A percentile compares a stretch with the other conserved stretches of the same genome.
Evolutionary conservation across 2,797 vertebrate genomes (phyloP).

Genomic region (Myotis vivesi): DNA sequence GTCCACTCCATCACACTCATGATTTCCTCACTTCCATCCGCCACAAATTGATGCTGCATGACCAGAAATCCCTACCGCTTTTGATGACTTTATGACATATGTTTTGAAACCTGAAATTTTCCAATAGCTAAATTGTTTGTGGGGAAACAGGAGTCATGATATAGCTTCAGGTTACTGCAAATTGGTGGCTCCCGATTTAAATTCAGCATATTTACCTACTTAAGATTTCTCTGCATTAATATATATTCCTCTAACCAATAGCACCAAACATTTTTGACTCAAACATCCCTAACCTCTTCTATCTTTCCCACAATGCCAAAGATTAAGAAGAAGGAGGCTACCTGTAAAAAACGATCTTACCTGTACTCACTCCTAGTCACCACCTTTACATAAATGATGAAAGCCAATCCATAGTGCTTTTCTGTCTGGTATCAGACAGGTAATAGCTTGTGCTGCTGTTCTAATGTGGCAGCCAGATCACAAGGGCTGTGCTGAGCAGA

Average conservation of each 20-base stretch:
- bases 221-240: neutral
- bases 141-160: neutral
- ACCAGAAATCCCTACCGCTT: neutral
- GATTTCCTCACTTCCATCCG: neutral
- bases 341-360: neutral
- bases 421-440: neutral
- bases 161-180: neutral
- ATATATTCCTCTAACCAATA: neutral
- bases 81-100: neutral
- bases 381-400: neutral
- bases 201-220: neutral
- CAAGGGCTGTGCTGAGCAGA: too few relatives aligned
- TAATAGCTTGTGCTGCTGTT: too few relatives aligned
- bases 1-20: neutral
- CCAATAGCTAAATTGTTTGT: too few relatives aligned
- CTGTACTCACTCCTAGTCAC: neutral
- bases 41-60: neutral
- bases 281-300: neutral
- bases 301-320: neutral
- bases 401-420: neutral
- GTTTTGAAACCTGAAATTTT: neutral
- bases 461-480: neutral
- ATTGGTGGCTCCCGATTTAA: neutral
- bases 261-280: neutral
- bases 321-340: neutral